phyloP scores from a whole-genome alignment of 2,113 vertebrate species.

The Hippocampus guttulatus region DNA sequence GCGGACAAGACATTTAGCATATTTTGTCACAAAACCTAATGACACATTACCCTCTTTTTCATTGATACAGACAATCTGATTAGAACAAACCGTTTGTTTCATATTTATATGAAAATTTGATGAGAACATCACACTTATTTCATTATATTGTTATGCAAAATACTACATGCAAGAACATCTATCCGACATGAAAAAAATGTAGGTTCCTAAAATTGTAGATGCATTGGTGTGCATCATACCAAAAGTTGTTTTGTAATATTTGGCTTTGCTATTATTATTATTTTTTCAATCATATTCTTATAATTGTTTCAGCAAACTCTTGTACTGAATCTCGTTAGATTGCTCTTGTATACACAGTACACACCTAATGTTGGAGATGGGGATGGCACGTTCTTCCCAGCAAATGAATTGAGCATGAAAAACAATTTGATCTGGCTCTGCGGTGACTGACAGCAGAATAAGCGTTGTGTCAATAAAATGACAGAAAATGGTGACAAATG shows the following conservation, averaged over 20 bases:
- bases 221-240: not conserved
- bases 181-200: not conserved
- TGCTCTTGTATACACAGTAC: not conserved
- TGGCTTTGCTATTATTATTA: not conserved
- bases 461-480: constrained; percentile 1
- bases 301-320: not conserved
- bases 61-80: too few species aligned
- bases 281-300: not conserved
- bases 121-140: too few species aligned
- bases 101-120: too few species aligned
- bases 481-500: constrained; percentile 3
- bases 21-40: not conserved
- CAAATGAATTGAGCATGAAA: not conserved
- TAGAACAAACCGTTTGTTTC: too few species aligned
- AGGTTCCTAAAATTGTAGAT: not conserved
- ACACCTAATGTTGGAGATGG: not conserved
- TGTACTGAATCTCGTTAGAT: not conserved
- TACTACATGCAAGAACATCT: not conserved
- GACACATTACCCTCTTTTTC: too few species aligned
- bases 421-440: not conserved
- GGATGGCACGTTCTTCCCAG: not conserved
- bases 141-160: too few species aligned
- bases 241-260: not conserved
- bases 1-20: too few species aligned
- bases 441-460: constrained; percentile 1